Evolutionary conservation across 2,113 vertebrate genomes (phyloP), one percentile per base, ranked within the genome.

Genomic region (Tiliqua scincoides): DNA sequence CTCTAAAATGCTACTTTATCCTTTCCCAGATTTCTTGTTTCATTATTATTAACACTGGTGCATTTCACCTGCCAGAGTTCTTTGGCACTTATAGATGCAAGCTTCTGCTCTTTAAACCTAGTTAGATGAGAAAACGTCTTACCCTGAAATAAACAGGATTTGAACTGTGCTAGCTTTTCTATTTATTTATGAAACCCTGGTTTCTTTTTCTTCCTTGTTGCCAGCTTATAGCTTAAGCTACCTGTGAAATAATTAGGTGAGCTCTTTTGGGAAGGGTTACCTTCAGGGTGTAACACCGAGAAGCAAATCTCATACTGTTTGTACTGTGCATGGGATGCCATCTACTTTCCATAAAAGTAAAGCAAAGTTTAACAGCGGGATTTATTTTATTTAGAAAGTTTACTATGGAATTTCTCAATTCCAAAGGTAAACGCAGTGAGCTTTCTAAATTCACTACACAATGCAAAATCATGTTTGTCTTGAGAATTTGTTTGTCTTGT

Each of bases 141-240:
- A 63, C 23, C 77, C 20, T 79, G 77, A 79, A 62, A 63, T 25
- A 79, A 63, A 79, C 35, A 79, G 77, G 35, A 63, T 79, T 79
- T 63, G 35, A 27, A 63, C 25, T 40, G 25, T 37, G 37, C 6
- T 57, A 25, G 32, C 5, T 62, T 61, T 79, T 62, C 76, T 40
- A 27, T 25, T 25, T 25, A 35, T 40, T 63, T 54, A 30, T 54
- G 48, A 75, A 79, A 23, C 32, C 17, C 10, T 57, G 54, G 2
- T 57, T 57, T 71, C 35, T 14, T 27, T 32, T 79, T 30, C 37
- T 63, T 40, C 21, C 7, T 79, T 4, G 3, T 15, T 52, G 25
- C 48, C 8, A n/a, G 48, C 43, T 54, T 75, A n/a, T 30, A 63
- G 6, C 30, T 43, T 43, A 35, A 63, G 61, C 27, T 25, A 3